Evolutionary conservation across 2,888 invertebrate species (phyloP), one percentile per base, ranked within the genome.

Genomic region (Lutraria lutraria): DNA sequence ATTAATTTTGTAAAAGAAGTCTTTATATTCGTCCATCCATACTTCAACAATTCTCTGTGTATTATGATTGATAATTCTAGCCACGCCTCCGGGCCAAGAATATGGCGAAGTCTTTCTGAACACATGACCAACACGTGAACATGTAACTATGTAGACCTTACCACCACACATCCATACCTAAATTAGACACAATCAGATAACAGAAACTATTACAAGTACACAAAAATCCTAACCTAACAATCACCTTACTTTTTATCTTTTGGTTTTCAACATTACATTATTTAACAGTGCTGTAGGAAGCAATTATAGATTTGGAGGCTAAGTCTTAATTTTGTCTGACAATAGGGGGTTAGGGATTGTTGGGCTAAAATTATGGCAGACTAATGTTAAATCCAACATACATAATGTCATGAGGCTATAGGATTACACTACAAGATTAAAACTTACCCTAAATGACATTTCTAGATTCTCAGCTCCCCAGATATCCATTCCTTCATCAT

Each of bases 1-100:
- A 92, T 96, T 96, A 84, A 96, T 96, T 93, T 96, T 96, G 93
- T 96, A 96, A 92, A 96, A 96, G 94, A 97, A 96, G 63, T 96
- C 99, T 97, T 99, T 98, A 98, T 99, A 99, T 97, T 99, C 99
- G 98, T 99, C 99, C 98, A 99, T 98, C 99, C 99, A 99, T 96
- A 99, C 99, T 97, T 99, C 99, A 95, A 99, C 99, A 95, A 99
- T 99, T 96, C 99, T 98, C 95, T 99, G 99, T 95, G 99, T 99
- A 97, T 99, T 99, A 97, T 99, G 99, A 91, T 96, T 96, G 95
- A 99, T 98, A 96, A 99, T 99, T 93, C 98, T 98, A 97, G 96
- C 97, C 13, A 97, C 97, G 94, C 99, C 99, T 95, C 99, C 99
- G 89, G 99, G 99, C 98, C 99, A 99, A 93, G 99, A 98, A 97